A percentile compares a stretch with the other conserved stretches of the same genome.
Conservation (phyloP, 1,140 invertebrate species). For the Drosophila orosa region DNA sequence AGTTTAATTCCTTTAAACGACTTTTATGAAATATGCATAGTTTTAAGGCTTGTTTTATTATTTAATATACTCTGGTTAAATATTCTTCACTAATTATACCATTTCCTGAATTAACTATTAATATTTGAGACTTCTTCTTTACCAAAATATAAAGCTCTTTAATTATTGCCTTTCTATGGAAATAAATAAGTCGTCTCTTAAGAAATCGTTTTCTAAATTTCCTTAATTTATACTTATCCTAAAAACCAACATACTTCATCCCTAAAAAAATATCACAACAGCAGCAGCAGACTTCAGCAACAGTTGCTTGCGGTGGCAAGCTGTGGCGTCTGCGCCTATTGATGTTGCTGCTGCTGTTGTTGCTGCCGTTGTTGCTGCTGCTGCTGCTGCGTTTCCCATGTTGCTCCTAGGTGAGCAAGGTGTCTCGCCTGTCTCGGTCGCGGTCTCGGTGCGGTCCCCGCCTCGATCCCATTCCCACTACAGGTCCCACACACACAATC, state of each 20-base stretch:
- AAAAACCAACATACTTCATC: not conserved
- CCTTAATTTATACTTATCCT: no score
- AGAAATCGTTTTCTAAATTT: no score
- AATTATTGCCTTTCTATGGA: no score
- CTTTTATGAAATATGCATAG: no score
- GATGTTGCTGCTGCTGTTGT: conserved; percentile 34
- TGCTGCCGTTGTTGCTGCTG: conserved; percentile 6
- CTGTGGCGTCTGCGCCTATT: conserved; percentile 75
- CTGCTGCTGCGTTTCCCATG: conserved; percentile 61
- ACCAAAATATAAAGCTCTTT: no score
- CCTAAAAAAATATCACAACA: conserved; percentile 14
- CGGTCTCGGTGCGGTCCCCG: conserved; percentile 1
- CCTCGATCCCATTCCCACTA: conserved; percentile 21
- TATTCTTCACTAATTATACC: no score
- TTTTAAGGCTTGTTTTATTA: no score
- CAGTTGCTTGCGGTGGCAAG: conserved; percentile 70
- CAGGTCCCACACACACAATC: conserved; percentile 65
- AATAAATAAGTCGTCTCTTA: no score
- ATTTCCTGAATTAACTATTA: no score
- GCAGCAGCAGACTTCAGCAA: conserved; percentile 73
- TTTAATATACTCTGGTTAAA: no score
- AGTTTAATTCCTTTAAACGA: no score
- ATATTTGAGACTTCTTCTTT: no score
- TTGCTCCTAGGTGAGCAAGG: conserved; percentile 56
- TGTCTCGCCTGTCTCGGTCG: conserved; percentile 31